Base-by-base conservation (phyloP, 2,888 invertebrate species). In the Chrysolina oricalcia region DNA sequence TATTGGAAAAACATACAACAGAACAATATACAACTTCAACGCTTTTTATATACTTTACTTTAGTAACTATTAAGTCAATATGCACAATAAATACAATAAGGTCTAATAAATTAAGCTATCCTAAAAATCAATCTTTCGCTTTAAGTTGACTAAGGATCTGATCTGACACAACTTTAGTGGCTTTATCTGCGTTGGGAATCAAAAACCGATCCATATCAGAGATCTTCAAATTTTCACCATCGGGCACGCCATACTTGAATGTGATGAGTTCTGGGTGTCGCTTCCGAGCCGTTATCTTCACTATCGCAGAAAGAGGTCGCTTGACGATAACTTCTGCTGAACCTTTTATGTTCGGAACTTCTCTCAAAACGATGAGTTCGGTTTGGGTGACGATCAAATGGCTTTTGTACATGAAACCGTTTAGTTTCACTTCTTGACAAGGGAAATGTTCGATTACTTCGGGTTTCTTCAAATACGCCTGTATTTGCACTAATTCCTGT, bases 231-330 rank as follows among this genome's bases (percentile, higher is more conserved):
- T 93, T 92, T 83, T 95, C 95, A 65, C 95, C 96, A 86, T 96
- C 94, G 2, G 94, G 94, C 73, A 94, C 92, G 5, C 98, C 98
- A 87, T 98, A 98, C 88, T 98, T 97, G 88, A 99, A 98, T 0
- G 99, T 99, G 78, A 99, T 98, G 83, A 99, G 90, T 89, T 99
- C 97, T 0, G 98, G 98, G 87, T 97, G 95, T 73, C 95, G 93
- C 88, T 98, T 98, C 87, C 98, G 97, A 13, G 98, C 98, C 0
- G 99, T 99, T 78, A 99, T 99, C 90, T 97, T 98, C 10, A 98
- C 96, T 83, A 99, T 97, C 68, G 96, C 95, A 2, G 96, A 94
- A 70, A 99, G 90, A 0, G 97, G 96, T 72, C 98, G 92, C 78
- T 96, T 93, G 0, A 97, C 96, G 85, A 97, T 94, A 0, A 98